Base-by-base conservation (phyloP, 2,888 invertebrate genomes). In the Drosophila niveifrons region DNA sequence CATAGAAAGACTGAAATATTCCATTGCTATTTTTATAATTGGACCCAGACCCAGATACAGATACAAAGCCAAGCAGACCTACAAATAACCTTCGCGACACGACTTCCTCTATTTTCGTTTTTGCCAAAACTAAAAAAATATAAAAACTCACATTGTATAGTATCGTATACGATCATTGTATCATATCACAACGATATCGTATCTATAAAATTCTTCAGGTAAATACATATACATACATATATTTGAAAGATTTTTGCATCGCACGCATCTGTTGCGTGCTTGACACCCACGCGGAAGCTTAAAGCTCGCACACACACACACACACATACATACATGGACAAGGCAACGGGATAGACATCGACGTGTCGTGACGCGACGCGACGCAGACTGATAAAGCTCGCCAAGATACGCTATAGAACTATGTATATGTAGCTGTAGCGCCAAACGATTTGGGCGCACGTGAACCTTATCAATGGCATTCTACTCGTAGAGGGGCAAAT, bases 21-120 rank as follows among this genome's bases (percentile, higher is more conserved):
- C 63, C 64, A 72, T n/a, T 15, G 66, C 84, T 82, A 84, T 78
- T 78, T 84, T 59, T 85, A 72, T n/a, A 29, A 23, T 29, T 34
- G 34, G 18, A 23, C 44, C 43, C 36, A 74, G 55, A 75, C 58
- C 53, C 51, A 82, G 50, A 75, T 13, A 61, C 28, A 47, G 61
- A 61, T 18, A 41, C 18, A 34, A 6, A 47, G 44, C 31, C 29
- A 46, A 41, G 50, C 74, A 77, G 86, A 82, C 88, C 82, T 82
- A 88, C 82, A 82, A 82, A 88, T 77, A 72, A 82, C 82, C 82
- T 82, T 82, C 72, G 59, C 56, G 34, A 50, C 17, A 15, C 15
- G 41, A 13, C 44, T 56, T 43, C 17, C n/a, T 47, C 15, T 46
- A 31, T 41, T 48, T 53, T 56, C 41, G 47, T 13, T 46, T 46